phyloP scores from a whole-genome alignment of 1,140 invertebrate genomes.

The Stegodyphus dumicola region DNA sequence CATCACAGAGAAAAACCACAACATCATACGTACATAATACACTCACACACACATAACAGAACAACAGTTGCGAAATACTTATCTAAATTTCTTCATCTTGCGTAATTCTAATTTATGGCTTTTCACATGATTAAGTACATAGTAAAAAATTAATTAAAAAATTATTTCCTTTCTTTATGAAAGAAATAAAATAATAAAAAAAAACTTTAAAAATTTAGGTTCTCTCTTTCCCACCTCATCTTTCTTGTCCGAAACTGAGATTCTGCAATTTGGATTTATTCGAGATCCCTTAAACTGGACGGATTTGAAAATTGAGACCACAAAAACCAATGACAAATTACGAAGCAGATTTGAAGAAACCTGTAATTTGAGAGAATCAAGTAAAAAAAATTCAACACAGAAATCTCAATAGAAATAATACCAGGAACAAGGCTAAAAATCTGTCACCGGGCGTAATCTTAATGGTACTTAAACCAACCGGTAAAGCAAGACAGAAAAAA shows the following conservation, averaged over 20 bases:
- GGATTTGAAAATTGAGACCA: not conserved
- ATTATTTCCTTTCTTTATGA: no score
- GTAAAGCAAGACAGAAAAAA: constrained; percentile 25
- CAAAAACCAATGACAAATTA: constrained; percentile 31
- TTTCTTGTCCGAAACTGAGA: not conserved
- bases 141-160: no score
- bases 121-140: no score
- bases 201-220: no score
- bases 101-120: no score
- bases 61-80: no score
- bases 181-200: no score
- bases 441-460: constrained; percentile 40
- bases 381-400: not conserved
- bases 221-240: no score
- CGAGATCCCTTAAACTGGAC: not conserved
- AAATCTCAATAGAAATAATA: not conserved
- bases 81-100: no score
- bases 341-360: not conserved
- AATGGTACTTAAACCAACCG: constrained; percentile 49
- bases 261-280: not conserved
- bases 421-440: constrained; percentile 9
- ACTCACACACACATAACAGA: no score
- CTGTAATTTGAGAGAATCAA: constrained; percentile 19
- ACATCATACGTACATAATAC: no score
- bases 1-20: no score